A percentile compares a stretch with the other conserved stretches of the same genome.
These are phyloP conservation scores for Hydrozoanthus gracilis DNA, from an alignment of 92 coral and sea anemone species.

Conservation along the genomic window DNA sequence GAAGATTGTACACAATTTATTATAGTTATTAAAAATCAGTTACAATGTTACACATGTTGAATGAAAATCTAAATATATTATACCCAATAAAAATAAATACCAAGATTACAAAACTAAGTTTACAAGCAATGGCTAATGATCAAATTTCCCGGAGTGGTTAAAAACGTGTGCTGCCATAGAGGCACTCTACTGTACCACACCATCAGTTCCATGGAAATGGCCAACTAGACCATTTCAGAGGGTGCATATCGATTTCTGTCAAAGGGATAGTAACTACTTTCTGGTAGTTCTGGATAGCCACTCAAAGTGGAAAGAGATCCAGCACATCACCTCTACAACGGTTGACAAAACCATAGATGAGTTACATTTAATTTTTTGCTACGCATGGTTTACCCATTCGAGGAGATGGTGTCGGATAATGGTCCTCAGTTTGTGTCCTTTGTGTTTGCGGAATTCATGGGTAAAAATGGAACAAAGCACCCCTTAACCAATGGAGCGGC, in stretches of 20 bases:
- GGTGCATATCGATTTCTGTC: slow-evolving; percentile 58
- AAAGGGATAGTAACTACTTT: slow-evolving; percentile 24
- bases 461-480: slow-evolving; percentile 47
- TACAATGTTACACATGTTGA: too few species aligned
- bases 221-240: slow-evolving; percentile 64
- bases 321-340: slow-evolving; percentile 23
- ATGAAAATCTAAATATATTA: too few species aligned
- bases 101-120: too few species aligned
- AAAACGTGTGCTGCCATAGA: too few species aligned
- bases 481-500: slow-evolving; percentile 57
- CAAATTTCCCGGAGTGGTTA: too few species aligned
- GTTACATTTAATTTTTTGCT: slow-evolving; percentile 29
- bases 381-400: slow-evolving; percentile 34
- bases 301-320: slow-evolving; percentile 34
- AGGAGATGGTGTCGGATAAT: slow-evolving; percentile 33
- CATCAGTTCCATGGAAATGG: slow-evolving; percentile 37
- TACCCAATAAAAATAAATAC: too few species aligned
- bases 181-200: too few species aligned
- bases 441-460: slow-evolving; percentile 22
- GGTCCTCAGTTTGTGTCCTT: slow-evolving; percentile 43
- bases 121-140: too few species aligned
- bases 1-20: too few species aligned
- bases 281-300: slow-evolving; percentile 40
- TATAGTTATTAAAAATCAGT: too few species aligned
- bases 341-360: slow-evolving; percentile 34